Base-by-base conservation (phyloP, 2,797 vertebrate genomes). In the Danio jaintianensis region DNA sequence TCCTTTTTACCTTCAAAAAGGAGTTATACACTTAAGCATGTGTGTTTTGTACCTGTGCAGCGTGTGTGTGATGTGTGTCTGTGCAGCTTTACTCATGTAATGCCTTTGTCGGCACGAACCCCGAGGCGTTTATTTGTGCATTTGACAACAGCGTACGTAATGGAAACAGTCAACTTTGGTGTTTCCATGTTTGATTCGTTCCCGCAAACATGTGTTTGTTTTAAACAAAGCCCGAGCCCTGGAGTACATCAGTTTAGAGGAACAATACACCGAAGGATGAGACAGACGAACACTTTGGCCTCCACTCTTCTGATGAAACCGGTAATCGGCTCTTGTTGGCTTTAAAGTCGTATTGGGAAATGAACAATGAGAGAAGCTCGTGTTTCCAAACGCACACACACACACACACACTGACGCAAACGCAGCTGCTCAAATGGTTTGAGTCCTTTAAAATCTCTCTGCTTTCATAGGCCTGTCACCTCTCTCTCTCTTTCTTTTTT, bases 401-500 rank as follows among this genome's bases (percentile, higher is more conserved):
- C 43, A 45, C 42, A 61, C 50, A 70, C n/a, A 16, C 22, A 38
- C n/a, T 47, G 47, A 75, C 38, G 43, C 81, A 66, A 48, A 78
- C 15, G 42, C 50, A 62, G 29, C 50, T 68, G 47, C 74, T 81
- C 70, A 77, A 36, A 78, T 64, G 70, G 20, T 36, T 84, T 83
- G 43, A 73, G 38, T 77, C 18, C 73, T 85, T 86, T 86, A 75
- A 82, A 82, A 77, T 83, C 79, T 66, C 56, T 67, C 69, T 71
- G 47, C 83, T 83, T 83, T 85, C 73, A 86, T 82, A 82, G 75
- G 61, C 43, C 43, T 77, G 70, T 77, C 75, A 53, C 75, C 68
- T 70, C 52, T 29, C 5, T 42, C 67, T 78, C 58, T 62, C 55
- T 55, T 36, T 71, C 58, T 77, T 40, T 38, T 68, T 7, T 72